phyloP scores from a whole-genome alignment of 2,113 vertebrate species.

The Chaetodon auriga region DNA sequence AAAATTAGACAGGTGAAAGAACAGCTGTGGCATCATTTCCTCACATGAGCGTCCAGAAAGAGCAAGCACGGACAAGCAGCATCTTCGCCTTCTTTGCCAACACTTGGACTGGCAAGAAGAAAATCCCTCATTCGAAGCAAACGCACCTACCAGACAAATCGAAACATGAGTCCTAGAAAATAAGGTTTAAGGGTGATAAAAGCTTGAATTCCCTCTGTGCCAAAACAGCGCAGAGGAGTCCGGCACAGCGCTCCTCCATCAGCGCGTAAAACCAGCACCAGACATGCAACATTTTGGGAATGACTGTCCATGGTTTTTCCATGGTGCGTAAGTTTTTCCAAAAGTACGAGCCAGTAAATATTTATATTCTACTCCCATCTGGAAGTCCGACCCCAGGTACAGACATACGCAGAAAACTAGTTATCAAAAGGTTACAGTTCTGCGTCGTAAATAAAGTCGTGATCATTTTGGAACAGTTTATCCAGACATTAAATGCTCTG shows the following conservation, averaged over 20 bases:
- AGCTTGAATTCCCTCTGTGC: neutral
- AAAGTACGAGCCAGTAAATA: neutral
- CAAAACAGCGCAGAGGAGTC: neutral
- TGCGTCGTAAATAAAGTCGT: neutral
- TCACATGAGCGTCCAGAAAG: neutral
- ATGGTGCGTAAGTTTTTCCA: neutral
- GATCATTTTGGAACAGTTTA: neutral
- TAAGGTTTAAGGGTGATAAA: neutral
- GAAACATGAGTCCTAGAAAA: neutral
- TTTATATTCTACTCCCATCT: neutral
- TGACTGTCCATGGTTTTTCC: accelerated
- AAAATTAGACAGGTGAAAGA: neutral
- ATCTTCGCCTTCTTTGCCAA: neutral
- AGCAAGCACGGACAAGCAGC: neutral
- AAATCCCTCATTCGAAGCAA: neutral
- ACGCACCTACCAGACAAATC: neutral
- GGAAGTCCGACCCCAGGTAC: neutral
- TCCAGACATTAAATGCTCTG: accelerated
- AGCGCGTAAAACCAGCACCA: slow-evolving; percentile 4
- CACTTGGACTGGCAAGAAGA: neutral
- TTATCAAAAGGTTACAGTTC: neutral
- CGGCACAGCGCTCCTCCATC: neutral
- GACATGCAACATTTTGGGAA: neutral
- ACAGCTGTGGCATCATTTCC: neutral
- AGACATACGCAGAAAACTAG: neutral